phyloP scores from a whole-genome alignment of 2,113 vertebrate species.

The Muntiacus muntjak region DNA sequence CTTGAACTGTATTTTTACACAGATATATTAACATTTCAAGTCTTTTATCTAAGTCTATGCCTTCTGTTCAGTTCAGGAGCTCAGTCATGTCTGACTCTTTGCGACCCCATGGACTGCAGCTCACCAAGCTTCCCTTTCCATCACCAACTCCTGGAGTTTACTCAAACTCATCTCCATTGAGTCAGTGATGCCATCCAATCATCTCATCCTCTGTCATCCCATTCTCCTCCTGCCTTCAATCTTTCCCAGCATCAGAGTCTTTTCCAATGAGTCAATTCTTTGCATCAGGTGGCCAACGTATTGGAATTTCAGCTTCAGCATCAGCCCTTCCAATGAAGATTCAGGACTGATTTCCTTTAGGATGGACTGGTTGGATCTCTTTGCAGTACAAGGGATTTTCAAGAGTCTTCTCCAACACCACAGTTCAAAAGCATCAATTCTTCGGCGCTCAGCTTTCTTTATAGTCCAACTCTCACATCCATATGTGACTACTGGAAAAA shows the following conservation, averaged over 20 bases:
- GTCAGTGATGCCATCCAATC: background rate
- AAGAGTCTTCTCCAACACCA: background rate
- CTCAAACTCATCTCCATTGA: background rate
- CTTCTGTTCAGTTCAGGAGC: background rate
- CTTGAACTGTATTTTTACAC: background rate
- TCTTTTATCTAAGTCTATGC: background rate
- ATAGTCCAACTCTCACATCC: background rate
- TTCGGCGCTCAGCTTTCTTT: background rate
- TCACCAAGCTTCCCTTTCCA: background rate
- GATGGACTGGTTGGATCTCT: background rate
- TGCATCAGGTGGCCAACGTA: background rate
- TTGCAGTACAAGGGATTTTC: background rate
- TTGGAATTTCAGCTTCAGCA: background rate
- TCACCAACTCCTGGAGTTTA: background rate
- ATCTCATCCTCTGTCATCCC: background rate
- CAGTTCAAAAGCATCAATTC: background rate
- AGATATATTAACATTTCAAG: background rate
- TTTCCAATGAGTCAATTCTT: background rate
- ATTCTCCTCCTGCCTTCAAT: background rate
- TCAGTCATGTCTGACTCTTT: background rate
- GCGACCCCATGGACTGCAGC: background rate
- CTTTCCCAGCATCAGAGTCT: background rate
- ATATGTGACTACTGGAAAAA: background rate
- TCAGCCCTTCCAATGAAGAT: background rate
- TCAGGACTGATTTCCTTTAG: background rate